phyloP scores from a whole-genome alignment of 2,888 invertebrate species.

The Trachelus troglodyta region DNA sequence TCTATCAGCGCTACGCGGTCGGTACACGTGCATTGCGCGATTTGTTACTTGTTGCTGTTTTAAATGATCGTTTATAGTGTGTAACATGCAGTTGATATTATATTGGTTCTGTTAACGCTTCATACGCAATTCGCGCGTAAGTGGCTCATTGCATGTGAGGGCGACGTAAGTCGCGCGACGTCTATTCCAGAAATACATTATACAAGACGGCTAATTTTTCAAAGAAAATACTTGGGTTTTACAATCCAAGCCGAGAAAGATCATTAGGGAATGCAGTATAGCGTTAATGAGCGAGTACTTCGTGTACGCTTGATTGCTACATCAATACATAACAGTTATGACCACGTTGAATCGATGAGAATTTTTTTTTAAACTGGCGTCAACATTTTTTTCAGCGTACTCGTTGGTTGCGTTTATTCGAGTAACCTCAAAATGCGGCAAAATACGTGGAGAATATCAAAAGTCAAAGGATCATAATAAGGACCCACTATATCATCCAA shows the following conservation, averaged over 20 bases:
- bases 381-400: background rate
- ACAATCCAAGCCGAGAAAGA: conserved; percentile 55
- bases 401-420: background rate
- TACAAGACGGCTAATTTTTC: conserved; percentile 48
- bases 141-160: background rate
- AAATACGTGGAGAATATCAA: background rate
- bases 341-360: background rate
- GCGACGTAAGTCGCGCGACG: background rate
- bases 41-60: background rate
- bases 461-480: background rate
- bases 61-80: background rate
- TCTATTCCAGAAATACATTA: conserved; percentile 45
- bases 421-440: background rate
- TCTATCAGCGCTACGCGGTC: background rate
- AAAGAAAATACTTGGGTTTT: conserved; percentile 54
- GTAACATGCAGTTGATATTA: background rate
- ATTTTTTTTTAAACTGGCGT: background rate
- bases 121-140: background rate
- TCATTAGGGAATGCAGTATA: conserved; percentile 58
- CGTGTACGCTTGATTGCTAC: conserved; percentile 24
- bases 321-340: background rate
- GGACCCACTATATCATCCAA: background rate
- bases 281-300: conserved; percentile 61
- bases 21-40: background rate
- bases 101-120: background rate